phyloP scores from a whole-genome alignment of 2,797 vertebrate genomes.

The Coilia nasus region DNA sequence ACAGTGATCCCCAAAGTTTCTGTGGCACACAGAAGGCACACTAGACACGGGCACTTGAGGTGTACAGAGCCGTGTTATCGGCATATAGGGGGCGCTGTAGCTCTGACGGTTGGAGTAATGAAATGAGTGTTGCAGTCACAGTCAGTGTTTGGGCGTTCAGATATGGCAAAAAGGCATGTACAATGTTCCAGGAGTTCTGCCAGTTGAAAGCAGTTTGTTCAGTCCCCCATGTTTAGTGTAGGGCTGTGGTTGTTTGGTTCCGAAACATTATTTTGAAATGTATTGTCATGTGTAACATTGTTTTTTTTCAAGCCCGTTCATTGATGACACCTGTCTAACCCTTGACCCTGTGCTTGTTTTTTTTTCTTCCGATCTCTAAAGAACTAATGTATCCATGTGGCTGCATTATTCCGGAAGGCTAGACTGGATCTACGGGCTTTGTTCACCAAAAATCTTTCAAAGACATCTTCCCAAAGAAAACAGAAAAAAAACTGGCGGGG shows the following conservation, averaged over 20 bases:
- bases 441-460: constrained; percentile 68
- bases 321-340: constrained; percentile 50
- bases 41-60: background rate
- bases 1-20: background rate
- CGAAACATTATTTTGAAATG: constrained; percentile 40
- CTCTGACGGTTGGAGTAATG: constrained; percentile 20
- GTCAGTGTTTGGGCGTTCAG: constrained; percentile 35
- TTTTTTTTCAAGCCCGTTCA: constrained; percentile 34
- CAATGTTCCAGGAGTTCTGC: constrained; percentile 28
- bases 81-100: background rate
- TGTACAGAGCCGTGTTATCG: background rate
- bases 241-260: constrained; percentile 32
- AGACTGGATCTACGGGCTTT: constrained; percentile 64
- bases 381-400: constrained; percentile 61
- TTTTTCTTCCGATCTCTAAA: constrained; percentile 57
- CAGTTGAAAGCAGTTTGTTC: constrained; percentile 20
- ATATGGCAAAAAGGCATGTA: constrained; percentile 10
- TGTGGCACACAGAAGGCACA: background rate
- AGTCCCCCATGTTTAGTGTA: constrained; percentile 35
- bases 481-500: constrained; percentile 37
- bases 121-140: constrained; percentile 34
- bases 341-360: constrained; percentile 50
- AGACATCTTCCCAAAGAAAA: constrained; percentile 53
- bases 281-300: constrained; percentile 45
- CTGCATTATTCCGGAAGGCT: constrained; percentile 68